Conservation (phyloP, 2,888 invertebrate species). For the Trypoxylon attenuatum region DNA sequence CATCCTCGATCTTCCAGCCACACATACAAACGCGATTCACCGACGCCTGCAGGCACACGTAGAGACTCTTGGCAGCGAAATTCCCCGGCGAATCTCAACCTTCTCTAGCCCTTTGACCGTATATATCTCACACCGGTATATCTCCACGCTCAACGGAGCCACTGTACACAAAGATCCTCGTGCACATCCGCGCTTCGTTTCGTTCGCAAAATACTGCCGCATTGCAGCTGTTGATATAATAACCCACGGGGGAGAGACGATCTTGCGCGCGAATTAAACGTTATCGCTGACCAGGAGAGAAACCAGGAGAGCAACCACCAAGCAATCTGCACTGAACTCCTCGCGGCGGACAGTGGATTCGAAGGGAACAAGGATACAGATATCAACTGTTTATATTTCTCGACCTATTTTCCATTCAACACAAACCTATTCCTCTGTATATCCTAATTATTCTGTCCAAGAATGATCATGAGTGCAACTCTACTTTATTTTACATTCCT, state of each 20-base stretch:
- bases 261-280: conserved; percentile 11
- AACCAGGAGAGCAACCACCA: too few relatives aligned
- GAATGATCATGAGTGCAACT: too few relatives aligned
- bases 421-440: too few relatives aligned
- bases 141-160: conserved; percentile 18
- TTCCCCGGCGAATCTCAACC: conserved; percentile 55
- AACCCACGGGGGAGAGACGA: conserved; percentile 26
- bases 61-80: conserved; percentile 50
- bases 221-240: conserved; percentile 51
- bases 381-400: too few relatives aligned
- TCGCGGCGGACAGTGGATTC: too few relatives aligned
- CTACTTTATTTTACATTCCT: too few relatives aligned
- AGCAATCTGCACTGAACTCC: too few relatives aligned
- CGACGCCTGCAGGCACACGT: conserved; percentile 1
- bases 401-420: too few relatives aligned
- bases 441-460: too few relatives aligned
- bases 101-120: conserved; percentile 30
- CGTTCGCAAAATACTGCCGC: conserved; percentile 55
- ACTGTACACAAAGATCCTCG: conserved; percentile 32
- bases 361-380: too few relatives aligned
- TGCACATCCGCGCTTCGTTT: conserved; percentile 51
- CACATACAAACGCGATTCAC: conserved; percentile 5
- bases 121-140: not conserved
- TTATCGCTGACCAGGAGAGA: conserved; percentile 6
- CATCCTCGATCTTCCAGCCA: too few relatives aligned